These are phyloP conservation scores for Aspidapion aeneum DNA, from an alignment of 2,888 invertebrate genomes.

Conservation along the genomic window DNA sequence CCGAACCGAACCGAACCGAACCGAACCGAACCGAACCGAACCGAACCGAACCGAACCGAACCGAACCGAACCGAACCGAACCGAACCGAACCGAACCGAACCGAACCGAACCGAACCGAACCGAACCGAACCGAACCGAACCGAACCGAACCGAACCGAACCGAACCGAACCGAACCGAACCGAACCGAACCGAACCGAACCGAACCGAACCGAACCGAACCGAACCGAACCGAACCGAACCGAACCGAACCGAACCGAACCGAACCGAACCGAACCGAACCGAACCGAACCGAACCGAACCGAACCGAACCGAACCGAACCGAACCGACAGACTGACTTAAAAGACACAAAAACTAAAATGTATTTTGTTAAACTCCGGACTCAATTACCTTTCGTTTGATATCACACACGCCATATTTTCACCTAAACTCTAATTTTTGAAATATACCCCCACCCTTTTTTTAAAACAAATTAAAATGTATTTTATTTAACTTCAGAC, in stretches of 20 bases:
- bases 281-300: background rate
- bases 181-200: conserved; percentile 4
- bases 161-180: conserved; percentile 5
- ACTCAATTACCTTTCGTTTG: too few relatives aligned
- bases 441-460: too few relatives aligned
- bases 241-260: background rate
- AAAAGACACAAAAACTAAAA: too few relatives aligned
- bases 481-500: too few relatives aligned
- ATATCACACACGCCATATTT: too few relatives aligned
- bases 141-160: conserved; percentile 10
- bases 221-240: background rate
- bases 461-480: too few relatives aligned
- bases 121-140: conserved; percentile 14
- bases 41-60: conserved; percentile 4
- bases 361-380: too few relatives aligned
- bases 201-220: conserved; percentile 3
- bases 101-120: conserved; percentile 14
- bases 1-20: conserved; percentile 4
- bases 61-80: conserved; percentile 4
- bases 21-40: conserved; percentile 4
- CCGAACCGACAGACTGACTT: too few relatives aligned
- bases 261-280: background rate
- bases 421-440: too few relatives aligned
- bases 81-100: conserved; percentile 4
- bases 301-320: background rate